Base-by-base conservation (phyloP, 37 sponge, comb jelly and placozoan genomes). In the Aplysina aerophoba region DNA sequence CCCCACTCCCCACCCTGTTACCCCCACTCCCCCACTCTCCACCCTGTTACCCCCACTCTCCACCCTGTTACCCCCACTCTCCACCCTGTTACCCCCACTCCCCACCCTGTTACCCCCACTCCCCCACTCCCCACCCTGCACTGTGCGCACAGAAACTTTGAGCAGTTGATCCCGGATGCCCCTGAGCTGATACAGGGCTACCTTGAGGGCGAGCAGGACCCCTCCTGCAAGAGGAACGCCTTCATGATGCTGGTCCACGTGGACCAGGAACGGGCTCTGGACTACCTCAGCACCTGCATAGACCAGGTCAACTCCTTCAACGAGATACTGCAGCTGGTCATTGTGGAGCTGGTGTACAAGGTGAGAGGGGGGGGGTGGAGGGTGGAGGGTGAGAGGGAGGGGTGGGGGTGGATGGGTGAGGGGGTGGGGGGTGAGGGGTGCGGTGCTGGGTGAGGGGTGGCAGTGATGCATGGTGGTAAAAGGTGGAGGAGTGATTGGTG, bases 211-310 rank as follows among this genome's bases (percentile, higher is more conserved):
- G 99, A 99, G 80, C 92, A 92, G 55, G 99, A 99, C 71, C 89
- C 99, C 36, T 97, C 97, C 14, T 99, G 99, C 80, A 97, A 99
- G 87, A 91, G 99, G 73, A 99, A 99, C 60, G 99, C 99, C 28
- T 99, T 99, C 89, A 97, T 99, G 92, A 99, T 99, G 99, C 91
- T 99, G 59, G 93, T 97, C 31, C 99, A 99, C 79, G 98, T 95
- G 24, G 99, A 99, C 88, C 56, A 94, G 95, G 94, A 97, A 63
- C 53, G 97, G 28, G 99, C 99, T 0, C 87, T 99, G 78, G 96
- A 95, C 73, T 97, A 99, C 80, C 93, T 99, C 35, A 90, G 90
- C 58, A 81, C 94, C 16, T 99, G 99, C 81, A 95, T 97, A 61
- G 99, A 99, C 66, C 96, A 97, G 85, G 96, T 99, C 21, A 81